Evolutionary conservation across 2,797 vertebrate species (phyloP), one percentile per base, ranked within the genome.

Genomic region (Macropodus opercularis): DNA sequence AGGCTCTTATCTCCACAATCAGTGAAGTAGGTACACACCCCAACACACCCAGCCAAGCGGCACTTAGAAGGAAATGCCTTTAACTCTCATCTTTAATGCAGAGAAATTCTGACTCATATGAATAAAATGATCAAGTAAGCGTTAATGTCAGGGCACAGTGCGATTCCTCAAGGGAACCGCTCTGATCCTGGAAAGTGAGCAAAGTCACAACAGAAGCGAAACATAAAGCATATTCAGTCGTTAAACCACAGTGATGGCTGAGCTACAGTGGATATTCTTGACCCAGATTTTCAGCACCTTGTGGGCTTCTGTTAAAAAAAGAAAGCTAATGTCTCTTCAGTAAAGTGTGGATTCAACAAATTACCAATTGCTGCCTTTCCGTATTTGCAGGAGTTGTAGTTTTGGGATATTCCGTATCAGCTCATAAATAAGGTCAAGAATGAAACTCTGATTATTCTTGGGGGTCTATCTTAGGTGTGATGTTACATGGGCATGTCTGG

Each of bases 91-190:
- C 51, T 21, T 26, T n/a, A 57, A 59, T 53, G n/a, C 51, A 12
- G 46, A 34, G 23, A 34, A 66, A 34, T 44, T 26, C 57, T 67
- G 46, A 55, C 69, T 56, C 2, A 58, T 63, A 51, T 43, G 39
- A 78, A 83, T 67, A 46, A 79, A 80, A 59, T 15, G 42, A 48
- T 56, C 44, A 69, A 77, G 64, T 71, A 53, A 72, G 72, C 75
- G 61, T 62, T 72, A 23, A 26, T 63, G 69, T 44, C 63, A 63
- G 50, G 31, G 8, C 36, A 44, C 72, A 74, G 56, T 81, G 64
- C 79, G 23, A 54, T 62, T 51, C 46, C 51, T 56, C 73, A 54
- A 31, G 51, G 26, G 48, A 43, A 56, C 23, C 57, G 34, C 62
- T 72, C 61, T 78, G 62, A 59, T 68, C 32, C 65, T 14, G 24